Conservation (phyloP, 2,888 invertebrate species). For the Xestia ashworthii region DNA sequence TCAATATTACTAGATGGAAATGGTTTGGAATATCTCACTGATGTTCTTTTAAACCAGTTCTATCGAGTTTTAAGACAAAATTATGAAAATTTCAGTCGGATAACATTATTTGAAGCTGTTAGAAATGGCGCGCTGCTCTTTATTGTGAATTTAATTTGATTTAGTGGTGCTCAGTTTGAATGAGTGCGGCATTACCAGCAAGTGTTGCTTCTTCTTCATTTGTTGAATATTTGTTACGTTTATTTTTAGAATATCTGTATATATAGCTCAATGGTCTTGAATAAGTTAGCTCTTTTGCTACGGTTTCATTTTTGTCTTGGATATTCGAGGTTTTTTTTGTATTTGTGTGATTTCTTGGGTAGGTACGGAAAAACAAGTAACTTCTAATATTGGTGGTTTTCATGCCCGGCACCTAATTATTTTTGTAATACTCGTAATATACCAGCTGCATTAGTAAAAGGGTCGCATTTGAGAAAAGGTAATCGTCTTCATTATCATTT, state of each 20-base stretch:
- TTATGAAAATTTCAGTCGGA: conserved; percentile 42
- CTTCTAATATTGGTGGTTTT: neutral
- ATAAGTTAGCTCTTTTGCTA: conserved; percentile 22
- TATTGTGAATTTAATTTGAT: conserved; percentile 67
- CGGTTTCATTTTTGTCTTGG: neutral
- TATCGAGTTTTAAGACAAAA: conserved; percentile 33
- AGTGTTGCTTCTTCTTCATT: conserved; percentile 59
- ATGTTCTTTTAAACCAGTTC: conserved; percentile 3
- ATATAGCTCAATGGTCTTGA: no score
- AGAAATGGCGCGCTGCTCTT: conserved; percentile 52
- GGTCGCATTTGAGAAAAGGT: neutral
- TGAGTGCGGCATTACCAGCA: conserved; percentile 55
- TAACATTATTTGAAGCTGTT: conserved; percentile 49
- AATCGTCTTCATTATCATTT: neutral
- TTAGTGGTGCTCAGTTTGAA: conserved; percentile 58
- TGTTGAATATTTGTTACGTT: conserved; percentile 49
- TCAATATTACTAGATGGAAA: no score
- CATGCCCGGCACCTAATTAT: neutral
- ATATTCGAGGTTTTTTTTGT: neutral
- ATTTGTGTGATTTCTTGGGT: neutral
- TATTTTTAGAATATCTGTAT: conserved; percentile 41
- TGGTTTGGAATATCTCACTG: neutral
- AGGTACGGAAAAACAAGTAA: neutral
- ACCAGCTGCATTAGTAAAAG: neutral
- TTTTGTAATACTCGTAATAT: neutral